Percentiles rank a stretch among this genome's conserved stretches.
Conservation (phyloP, 1,140 invertebrate species). For the Drosophila repleta region DNA sequence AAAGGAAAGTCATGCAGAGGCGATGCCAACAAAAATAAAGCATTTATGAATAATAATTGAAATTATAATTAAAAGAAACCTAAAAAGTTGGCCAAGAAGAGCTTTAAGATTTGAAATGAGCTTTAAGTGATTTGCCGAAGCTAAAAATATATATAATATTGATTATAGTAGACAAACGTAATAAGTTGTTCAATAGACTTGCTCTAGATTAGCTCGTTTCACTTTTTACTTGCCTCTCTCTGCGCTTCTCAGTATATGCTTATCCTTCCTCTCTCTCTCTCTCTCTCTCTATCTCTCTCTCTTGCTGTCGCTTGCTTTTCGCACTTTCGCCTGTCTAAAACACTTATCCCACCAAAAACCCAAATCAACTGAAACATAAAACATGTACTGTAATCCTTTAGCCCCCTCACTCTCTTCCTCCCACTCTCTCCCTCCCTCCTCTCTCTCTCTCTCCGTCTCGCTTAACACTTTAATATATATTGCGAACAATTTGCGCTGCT, state of each 20-base stretch:
- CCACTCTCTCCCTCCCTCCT: background rate
- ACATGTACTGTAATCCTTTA: slow-evolving; percentile 9
- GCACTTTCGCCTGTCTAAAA: background rate
- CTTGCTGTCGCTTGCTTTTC: background rate
- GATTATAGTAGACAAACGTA: no score
- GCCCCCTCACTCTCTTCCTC: background rate
- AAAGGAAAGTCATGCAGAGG: background rate
- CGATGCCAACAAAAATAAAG: no score
- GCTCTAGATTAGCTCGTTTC: background rate
- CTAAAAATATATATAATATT: no score
- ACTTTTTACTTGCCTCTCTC: background rate
- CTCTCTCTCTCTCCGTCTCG: slow-evolving; percentile 6
- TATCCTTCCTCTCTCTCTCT: background rate
- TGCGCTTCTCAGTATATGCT: background rate
- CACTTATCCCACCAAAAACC: background rate
- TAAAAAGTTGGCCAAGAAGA: background rate
- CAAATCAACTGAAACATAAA: slow-evolving; percentile 18
- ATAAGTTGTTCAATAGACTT: no score
- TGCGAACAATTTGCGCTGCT: slow-evolving; percentile 50
- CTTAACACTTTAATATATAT: slow-evolving; percentile 64
- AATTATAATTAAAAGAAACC: no score
- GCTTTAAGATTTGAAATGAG: background rate
- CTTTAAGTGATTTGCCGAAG: no score
- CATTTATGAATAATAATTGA: no score
- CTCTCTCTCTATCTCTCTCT: background rate